These are phyloP conservation scores for Lophochroa leadbeateri DNA, from an alignment of 2,113 vertebrate genomes.

Conservation along the genomic window DNA sequence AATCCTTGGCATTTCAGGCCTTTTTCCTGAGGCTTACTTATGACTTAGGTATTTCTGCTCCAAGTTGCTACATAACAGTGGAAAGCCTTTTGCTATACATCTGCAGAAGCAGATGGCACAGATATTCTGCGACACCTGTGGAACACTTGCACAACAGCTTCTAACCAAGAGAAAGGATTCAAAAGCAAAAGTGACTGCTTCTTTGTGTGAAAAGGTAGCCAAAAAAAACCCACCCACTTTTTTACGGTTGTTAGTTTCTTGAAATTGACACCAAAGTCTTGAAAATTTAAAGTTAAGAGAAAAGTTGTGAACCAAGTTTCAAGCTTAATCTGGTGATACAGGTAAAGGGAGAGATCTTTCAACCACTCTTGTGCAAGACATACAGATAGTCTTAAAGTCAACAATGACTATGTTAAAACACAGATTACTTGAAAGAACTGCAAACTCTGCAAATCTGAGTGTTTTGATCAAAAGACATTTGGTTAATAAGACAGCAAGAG, in stretches of 20 bases:
- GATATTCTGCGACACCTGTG: background rate
- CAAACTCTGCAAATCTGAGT: background rate
- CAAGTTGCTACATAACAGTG: background rate
- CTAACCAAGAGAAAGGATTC: background rate
- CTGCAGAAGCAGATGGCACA: background rate
- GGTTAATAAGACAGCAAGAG: background rate
- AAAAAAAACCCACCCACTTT: background rate
- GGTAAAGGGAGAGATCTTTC: background rate
- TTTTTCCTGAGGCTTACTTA: background rate
- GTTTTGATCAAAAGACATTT: background rate
- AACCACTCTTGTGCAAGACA: background rate
- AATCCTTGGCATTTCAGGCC: background rate
- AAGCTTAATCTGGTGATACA: background rate
- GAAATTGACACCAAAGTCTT: background rate
- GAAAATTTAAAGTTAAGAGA: background rate
- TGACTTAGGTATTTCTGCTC: background rate
- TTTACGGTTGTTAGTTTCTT: background rate
- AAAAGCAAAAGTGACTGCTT: background rate
- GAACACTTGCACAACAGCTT: background rate
- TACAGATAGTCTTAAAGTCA: background rate
- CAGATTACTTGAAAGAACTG: background rate
- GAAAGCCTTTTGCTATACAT: background rate
- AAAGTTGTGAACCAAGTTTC: background rate
- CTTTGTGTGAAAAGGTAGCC: background rate
- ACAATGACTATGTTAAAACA: background rate